Percentiles rank a stretch among this genome's conserved stretches.
These are phyloP conservation scores for Mesoclemmys tuberculata DNA, from an alignment of 2,113 vertebrate species.

Conservation along the genomic window DNA sequence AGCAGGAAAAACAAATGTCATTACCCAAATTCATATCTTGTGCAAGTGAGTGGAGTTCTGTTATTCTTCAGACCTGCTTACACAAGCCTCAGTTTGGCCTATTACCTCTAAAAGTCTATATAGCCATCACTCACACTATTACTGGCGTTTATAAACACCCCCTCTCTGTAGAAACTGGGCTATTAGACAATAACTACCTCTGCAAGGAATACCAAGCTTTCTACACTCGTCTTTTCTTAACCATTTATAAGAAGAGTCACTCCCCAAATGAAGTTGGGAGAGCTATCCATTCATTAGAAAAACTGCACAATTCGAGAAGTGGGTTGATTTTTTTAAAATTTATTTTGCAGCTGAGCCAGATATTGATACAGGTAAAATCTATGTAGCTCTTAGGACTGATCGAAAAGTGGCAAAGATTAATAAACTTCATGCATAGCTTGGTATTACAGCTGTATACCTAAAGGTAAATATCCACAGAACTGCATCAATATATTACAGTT, in stretches of 20 bases:
- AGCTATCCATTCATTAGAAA: not conserved
- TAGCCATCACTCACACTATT: not conserved
- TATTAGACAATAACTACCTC: not conserved
- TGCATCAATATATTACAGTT: not conserved
- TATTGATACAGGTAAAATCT: slow-evolving; percentile 13
- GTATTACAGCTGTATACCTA: slow-evolving; percentile 24
- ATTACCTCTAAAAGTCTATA: not conserved
- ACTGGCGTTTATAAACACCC: not conserved
- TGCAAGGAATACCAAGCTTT: not conserved
- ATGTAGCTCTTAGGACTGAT: not conserved
- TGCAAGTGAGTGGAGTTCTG: not conserved
- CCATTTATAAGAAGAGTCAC: not conserved
- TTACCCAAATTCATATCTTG: not conserved
- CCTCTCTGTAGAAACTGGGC: fast-evolving
- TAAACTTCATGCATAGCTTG: slow-evolving; percentile 5
- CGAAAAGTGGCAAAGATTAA: not conserved
- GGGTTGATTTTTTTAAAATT: not conserved
- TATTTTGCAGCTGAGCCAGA: not conserved
- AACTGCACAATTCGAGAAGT: not conserved
- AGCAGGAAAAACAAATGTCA: not conserved
- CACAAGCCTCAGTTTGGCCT: not conserved
- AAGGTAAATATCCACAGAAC: slow-evolving; percentile 11
- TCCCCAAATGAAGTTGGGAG: not conserved
- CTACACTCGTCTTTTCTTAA: not conserved
- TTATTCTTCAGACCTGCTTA: not conserved